Base-by-base conservation (phyloP, 2,113 vertebrate species). In the Machaerirhynchus nigripectus region DNA sequence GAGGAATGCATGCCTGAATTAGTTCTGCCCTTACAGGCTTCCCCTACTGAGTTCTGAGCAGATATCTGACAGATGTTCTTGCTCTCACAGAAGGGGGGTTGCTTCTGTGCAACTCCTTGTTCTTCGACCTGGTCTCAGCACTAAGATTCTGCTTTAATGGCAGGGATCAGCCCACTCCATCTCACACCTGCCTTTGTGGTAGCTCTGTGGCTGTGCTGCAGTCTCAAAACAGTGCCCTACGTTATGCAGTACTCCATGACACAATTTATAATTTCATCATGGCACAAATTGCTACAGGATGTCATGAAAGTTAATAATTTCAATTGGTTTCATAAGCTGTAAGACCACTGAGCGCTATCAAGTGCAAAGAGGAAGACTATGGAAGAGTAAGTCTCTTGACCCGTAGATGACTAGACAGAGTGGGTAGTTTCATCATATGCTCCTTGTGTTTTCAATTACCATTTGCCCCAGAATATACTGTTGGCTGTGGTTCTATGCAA, bases 41-140 rank as follows among this genome's bases (percentile, higher is more conserved):
- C n/a, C 5, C 83, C 44, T 60, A n/a, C 61, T 52, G 84, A 94
- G 79, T 61, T 93, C 65, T 65, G 83, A 95, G 63, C 6, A 31
- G 12, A 5, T 31, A 61, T 35, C 50, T 69, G 50, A 75, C 23
- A 56, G 69, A 61, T 30, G 20, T n/a, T 56, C n/a, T 53, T 69
- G 31, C 35, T 76, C 35, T 97, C 40, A 77, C 47, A 65, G 57
- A 77, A 76, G 33, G 31, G 4, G 57, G 6, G 37, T 23, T 85
- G 22, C 20, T 64, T 14, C 44, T 57, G 6, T 68, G 31, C 8
- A 57, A 14, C 15, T 74, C 3, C 53, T 75, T 79, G 4, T 60
- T 82, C 84, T 85, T 93, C 4, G 0, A 18, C 44, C 49, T 76
- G n/a, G 6, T 65, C 70, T 79, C 65, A 85, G 57, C 44, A 30